Evolutionary conservation across 2,113 vertebrate species (phyloP), one percentile per base, ranked within the genome.

Genomic region (Pachypanchax playfairii): DNA sequence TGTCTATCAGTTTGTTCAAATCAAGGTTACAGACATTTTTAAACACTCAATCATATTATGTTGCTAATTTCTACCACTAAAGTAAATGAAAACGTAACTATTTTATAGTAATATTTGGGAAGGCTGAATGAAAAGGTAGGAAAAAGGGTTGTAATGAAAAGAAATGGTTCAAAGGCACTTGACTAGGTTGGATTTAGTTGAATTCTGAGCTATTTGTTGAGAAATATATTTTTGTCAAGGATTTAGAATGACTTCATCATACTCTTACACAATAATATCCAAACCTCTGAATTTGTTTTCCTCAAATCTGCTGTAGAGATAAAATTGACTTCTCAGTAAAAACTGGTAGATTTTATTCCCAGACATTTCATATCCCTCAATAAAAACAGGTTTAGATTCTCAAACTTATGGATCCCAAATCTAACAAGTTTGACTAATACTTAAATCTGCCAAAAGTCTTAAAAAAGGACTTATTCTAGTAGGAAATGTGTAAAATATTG

Each of bases 261-360:
- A 36, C 51, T 52, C 2, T 36, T 14, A 38, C 33, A 38, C 51
- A 53, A 53, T 36, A 53, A 36, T 18, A 36, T 42, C 11, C 42
- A 36, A 6, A 22, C 13, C 14, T 26, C 7, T 26, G 24, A 28
- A 14, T 12, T 26, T 3, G 1, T 5, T 6, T 24, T 49, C 6
- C 3, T 51, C n/a, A 50, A 31, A 20, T 13, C 3, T 5, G 12
- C 11, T 13, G 50, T 54, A n/a, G n/a, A n/a, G n/a, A 35, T 54
- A 21, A 38, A 39, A 39, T 25, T 25, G 15, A 17, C 9, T n/a
- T 39, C 5, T n/a, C 36, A 41, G 14, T 1, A 14, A 55, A 26
- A 13, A 12, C 15, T 28, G 22, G 9, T 49, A 35, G 6, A 21
- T 5, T 20, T 22, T 52, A 35, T 8, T n/a, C 14, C 33, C 20